Percentiles rank a stretch among this genome's conserved stretches.
Evolutionary conservation across 1,140 invertebrate genomes (phyloP).

Genomic region (Mactra quadrangularis): DNA sequence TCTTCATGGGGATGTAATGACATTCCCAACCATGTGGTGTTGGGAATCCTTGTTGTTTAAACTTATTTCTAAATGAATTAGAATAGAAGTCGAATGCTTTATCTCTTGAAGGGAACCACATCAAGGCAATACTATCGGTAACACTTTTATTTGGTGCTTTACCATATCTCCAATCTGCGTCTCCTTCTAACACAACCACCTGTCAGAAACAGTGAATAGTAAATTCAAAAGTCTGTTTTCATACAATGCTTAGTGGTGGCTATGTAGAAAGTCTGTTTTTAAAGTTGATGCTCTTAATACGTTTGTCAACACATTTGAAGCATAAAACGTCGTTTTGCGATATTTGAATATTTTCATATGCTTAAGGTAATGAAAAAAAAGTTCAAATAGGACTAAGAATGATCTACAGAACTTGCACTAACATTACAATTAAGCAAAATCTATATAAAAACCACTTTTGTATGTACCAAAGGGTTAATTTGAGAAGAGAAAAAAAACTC

Average conservation of each 20-base stretch:
- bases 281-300: neutral
- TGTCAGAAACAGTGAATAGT: neutral
- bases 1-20: constrained; percentile 30
- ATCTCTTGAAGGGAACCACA: constrained; percentile 40
- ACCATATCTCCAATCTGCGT: constrained; percentile 15
- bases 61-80: constrained; percentile 31
- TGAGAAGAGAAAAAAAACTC: too few species aligned
- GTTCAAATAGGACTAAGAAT: too few species aligned
- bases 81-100: constrained; percentile 14
- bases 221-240: too few species aligned
- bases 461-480: too few species aligned
- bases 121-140: constrained; percentile 22
- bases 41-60: constrained; percentile 9
- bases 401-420: too few species aligned
- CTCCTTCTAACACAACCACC: constrained; percentile 43
- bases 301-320: neutral
- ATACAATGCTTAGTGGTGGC: too few species aligned
- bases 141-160: neutral
- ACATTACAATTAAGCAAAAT: too few species aligned
- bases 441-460: too few species aligned
- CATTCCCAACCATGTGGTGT: constrained; percentile 15
- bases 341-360: too few species aligned
- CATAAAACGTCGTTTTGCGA: neutral
- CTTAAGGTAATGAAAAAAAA: too few species aligned
- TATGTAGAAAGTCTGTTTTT: too few species aligned